These are phyloP conservation scores for Alca torda DNA, from an alignment of 2,797 vertebrate species.

Conservation along the genomic window DNA sequence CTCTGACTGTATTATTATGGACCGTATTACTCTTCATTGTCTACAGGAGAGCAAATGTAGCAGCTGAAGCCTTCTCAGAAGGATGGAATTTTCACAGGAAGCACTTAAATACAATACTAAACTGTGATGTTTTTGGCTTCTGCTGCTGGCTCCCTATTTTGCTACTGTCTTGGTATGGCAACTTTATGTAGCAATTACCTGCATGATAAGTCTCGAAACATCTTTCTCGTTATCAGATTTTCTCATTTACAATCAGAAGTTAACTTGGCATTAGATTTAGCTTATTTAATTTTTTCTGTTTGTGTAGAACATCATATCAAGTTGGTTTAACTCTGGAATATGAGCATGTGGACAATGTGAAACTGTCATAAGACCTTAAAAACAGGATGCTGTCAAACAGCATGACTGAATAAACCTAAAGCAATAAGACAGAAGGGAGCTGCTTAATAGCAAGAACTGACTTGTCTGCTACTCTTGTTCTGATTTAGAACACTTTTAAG, in stretches of 20 bases:
- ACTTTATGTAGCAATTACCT: background rate
- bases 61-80: background rate
- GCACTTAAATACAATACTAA: background rate
- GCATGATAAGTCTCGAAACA: background rate
- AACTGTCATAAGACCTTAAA: background rate
- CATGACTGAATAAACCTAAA: background rate
- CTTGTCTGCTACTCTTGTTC: background rate
- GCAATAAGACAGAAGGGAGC: background rate
- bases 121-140: background rate
- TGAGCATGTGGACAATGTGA: background rate
- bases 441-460: background rate
- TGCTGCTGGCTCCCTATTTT: background rate
- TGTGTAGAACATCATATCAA: background rate
- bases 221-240: background rate
- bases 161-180: background rate
- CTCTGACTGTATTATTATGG: rapidly evolving
- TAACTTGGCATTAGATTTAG: background rate
- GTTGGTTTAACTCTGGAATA: background rate
- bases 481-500: background rate
- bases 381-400: background rate
- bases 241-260: background rate
- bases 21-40: background rate
- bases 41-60: background rate
- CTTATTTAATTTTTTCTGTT: background rate
- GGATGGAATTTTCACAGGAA: background rate